These are phyloP conservation scores for Xiphophorus birchmanni DNA, from an alignment of 2,797 vertebrate genomes.

Conservation along the genomic window DNA sequence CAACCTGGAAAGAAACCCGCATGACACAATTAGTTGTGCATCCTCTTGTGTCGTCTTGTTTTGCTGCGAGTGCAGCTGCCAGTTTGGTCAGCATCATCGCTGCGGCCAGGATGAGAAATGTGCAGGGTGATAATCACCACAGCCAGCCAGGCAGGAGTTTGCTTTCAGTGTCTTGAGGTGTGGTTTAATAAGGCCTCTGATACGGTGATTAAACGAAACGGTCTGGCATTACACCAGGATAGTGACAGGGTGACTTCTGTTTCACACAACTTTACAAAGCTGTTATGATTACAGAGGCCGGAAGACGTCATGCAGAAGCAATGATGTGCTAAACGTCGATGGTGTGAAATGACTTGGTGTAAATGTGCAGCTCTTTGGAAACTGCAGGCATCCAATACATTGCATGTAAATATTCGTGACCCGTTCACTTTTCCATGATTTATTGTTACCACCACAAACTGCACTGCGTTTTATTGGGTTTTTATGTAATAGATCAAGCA, in stretches of 20 bases:
- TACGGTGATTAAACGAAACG: slow-evolving; percentile 9
- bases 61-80: slow-evolving; percentile 11
- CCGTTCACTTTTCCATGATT: neutral
- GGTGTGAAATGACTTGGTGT: slow-evolving; percentile 6
- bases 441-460: neutral
- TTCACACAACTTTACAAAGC: slow-evolving; percentile 6
- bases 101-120: slow-evolving; percentile 18
- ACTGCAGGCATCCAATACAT: neutral
- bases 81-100: slow-evolving; percentile 27
- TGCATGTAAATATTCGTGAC: neutral
- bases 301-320: slow-evolving; percentile 10
- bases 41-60: neutral
- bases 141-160: slow-evolving; percentile 53
- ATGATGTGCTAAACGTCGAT: slow-evolving; percentile 1
- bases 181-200: slow-evolving; percentile 42
- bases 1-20: slow-evolving; percentile 25
- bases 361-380: slow-evolving; percentile 11
- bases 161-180: slow-evolving; percentile 53
- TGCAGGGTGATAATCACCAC: slow-evolving; percentile 24
- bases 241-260: slow-evolving; percentile 14
- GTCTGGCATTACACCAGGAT: slow-evolving; percentile 8
- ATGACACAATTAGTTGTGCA: slow-evolving; percentile 26
- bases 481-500: neutral
- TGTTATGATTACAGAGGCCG: slow-evolving; percentile 11
- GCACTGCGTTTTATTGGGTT: neutral